A percentile compares a stretch with the other conserved stretches of the same genome.
Conservation (phyloP, 1,140 invertebrate species). For the Tetraneura akinire region DNA sequence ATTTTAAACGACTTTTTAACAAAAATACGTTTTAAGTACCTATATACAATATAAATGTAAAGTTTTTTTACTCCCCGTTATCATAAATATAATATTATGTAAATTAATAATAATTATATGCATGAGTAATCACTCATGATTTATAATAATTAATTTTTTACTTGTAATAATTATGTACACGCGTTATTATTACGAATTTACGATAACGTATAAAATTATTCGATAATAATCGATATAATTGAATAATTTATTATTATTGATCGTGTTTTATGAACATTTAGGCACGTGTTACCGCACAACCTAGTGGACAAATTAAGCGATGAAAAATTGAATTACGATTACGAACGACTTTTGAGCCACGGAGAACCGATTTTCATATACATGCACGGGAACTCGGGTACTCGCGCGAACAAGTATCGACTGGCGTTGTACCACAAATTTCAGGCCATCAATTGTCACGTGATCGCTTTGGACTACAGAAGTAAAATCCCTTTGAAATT, state of each 20-base stretch:
- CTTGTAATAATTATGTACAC: neutral
- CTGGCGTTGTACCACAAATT: slow-evolving; percentile 83
- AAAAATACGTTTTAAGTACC: too few species aligned
- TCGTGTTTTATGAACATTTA: slow-evolving; percentile 20
- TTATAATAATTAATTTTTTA: neutral
- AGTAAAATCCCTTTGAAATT: slow-evolving; percentile 61
- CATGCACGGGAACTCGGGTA: slow-evolving; percentile 87
- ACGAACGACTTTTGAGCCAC: slow-evolving; percentile 59
- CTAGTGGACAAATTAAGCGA: slow-evolving; percentile 14
- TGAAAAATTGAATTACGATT: slow-evolving; percentile 39
- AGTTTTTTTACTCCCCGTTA: too few species aligned
- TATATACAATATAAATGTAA: too few species aligned
- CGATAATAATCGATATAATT: too few species aligned
- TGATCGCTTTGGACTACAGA: slow-evolving; percentile 89
- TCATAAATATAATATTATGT: too few species aligned
- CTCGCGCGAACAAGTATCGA: slow-evolving; percentile 75
- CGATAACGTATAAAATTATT: neutral
- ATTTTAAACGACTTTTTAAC: too few species aligned
- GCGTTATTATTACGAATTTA: neutral
- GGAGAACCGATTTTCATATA: slow-evolving; percentile 74
- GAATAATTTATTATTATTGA: neutral
- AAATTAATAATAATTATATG: too few species aligned
- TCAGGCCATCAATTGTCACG: slow-evolving; percentile 77
- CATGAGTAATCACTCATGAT: neutral
- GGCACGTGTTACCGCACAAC: slow-evolving; percentile 54